phyloP scores from a whole-genome alignment of 2,888 invertebrate species.

The Eristalinus aeneus region DNA sequence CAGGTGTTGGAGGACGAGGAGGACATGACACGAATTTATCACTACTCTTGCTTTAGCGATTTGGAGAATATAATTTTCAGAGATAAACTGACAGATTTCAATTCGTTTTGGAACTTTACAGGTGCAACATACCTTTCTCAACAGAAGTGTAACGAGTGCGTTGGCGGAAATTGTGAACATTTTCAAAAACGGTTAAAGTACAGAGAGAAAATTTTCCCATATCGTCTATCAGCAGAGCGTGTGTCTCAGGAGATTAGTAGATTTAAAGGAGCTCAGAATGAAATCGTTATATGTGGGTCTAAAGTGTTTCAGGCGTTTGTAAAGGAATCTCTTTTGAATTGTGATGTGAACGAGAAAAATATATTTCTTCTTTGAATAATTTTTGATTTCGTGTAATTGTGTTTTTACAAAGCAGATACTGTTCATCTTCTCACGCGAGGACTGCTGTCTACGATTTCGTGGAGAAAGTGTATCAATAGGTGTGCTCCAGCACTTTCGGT shows the following conservation, averaged over 20 bases:
- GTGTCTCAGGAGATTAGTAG: conserved; percentile 31
- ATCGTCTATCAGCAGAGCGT: conserved; percentile 42
- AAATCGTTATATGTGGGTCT: conserved; percentile 72
- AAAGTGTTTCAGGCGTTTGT: conserved; percentile 73
- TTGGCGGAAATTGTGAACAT: conserved; percentile 71
- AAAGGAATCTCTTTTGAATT: conserved; percentile 31
- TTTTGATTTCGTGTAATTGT: not conserved
- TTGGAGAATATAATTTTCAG: conserved; percentile 84
- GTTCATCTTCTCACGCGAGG: too few species aligned
- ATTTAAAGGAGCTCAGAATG: conserved; percentile 12
- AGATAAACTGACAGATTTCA: conserved; percentile 83
- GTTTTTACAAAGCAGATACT: too few species aligned
- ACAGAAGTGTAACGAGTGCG: conserved; percentile 72
- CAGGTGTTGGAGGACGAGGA: conserved; percentile 85
- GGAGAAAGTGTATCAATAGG: too few species aligned
- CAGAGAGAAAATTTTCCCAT: conserved; percentile 73
- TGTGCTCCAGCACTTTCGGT: too few species aligned
- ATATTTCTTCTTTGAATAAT: conserved; percentile 18
- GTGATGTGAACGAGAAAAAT: conserved; percentile 25
- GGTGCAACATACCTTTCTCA: conserved; percentile 84
- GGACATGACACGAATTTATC: conserved; percentile 84
- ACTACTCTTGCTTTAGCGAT: conserved; percentile 84
- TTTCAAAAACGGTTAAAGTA: conserved; percentile 74
- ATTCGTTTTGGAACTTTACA: conserved; percentile 88
- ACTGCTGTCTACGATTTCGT: too few species aligned